Percentiles rank a stretch among this genome's conserved stretches.
Conservation (phyloP, 2,113 vertebrate species). For the Promerops cafer region DNA sequence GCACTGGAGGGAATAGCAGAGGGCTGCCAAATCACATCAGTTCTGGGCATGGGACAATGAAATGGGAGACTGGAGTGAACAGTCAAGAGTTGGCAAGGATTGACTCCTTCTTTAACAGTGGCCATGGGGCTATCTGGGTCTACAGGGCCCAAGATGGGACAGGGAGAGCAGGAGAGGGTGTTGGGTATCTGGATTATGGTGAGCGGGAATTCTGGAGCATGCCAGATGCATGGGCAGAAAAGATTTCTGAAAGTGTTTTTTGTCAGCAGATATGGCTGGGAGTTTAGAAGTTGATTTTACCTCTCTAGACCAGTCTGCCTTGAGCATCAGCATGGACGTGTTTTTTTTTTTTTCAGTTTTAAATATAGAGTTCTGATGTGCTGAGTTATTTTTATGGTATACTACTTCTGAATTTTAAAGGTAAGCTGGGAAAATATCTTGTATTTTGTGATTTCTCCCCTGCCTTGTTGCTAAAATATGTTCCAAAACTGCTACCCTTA, state of each 20-base stretch:
- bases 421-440: not conserved
- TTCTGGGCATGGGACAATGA: not conserved
- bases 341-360: not conserved
- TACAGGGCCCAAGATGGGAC: not conserved
- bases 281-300: not conserved
- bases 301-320: not conserved
- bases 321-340: not conserved
- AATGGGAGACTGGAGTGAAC: not conserved
- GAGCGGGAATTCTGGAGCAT: not conserved
- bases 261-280: not conserved
- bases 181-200: not conserved
- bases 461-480: not conserved
- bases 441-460: not conserved
- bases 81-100: not conserved
- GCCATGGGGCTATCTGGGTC: fast-evolving
- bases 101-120: not conserved
- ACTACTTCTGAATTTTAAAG: not conserved
- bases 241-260: not conserved
- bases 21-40: not conserved
- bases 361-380: not conserved
- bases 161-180: not conserved
- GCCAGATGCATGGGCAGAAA: not conserved
- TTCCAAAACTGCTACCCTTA: not conserved
- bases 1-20: not conserved
- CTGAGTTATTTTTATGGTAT: not conserved